These are phyloP conservation scores for Oreochromis niloticus DNA, from an alignment of 2,113 vertebrate species.

Conservation along the genomic window DNA sequence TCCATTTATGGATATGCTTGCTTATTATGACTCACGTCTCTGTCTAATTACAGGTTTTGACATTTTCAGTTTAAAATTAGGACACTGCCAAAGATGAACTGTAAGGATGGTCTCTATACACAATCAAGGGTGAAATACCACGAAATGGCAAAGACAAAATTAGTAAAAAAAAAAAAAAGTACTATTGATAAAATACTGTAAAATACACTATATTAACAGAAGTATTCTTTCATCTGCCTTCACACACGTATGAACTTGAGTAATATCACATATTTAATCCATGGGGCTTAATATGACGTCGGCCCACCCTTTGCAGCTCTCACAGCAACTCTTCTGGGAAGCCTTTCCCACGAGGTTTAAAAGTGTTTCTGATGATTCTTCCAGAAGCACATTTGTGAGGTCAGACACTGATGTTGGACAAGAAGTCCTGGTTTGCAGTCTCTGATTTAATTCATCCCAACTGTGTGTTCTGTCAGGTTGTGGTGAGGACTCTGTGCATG, in stretches of 20 bases:
- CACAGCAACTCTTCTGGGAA: neutral
- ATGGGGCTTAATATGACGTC: neutral
- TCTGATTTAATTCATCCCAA: neutral
- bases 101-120: accelerated
- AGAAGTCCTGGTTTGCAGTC: neutral
- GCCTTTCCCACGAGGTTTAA: neutral
- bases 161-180: neutral
- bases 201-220: accelerated
- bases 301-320: neutral
- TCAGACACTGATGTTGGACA: neutral
- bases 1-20: neutral
- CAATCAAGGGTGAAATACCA: accelerated
- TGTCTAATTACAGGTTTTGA: neutral
- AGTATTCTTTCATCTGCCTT: neutral
- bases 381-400: neutral
- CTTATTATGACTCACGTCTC: accelerated
- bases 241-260: accelerated
- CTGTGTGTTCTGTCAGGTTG: neutral
- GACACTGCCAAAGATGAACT: neutral
- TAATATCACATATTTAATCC: neutral
- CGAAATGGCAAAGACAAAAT: neutral
- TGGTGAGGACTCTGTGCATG: neutral
- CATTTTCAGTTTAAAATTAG: neutral
- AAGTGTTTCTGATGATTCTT: accelerated
- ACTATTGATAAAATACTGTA: neutral